phyloP scores from a whole-genome alignment of 2,113 vertebrate genomes.

The Fulica atra region DNA sequence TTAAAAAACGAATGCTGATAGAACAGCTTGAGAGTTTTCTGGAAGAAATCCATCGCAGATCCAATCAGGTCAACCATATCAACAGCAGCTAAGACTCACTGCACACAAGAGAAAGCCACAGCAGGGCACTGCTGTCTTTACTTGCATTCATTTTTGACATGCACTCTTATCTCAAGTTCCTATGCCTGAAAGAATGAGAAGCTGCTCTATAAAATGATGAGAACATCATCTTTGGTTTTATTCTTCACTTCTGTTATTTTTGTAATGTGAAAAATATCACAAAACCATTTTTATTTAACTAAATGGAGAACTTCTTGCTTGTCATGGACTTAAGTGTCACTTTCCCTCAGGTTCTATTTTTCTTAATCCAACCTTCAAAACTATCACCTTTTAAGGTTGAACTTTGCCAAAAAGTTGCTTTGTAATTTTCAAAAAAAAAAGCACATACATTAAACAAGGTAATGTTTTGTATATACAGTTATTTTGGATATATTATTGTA shows the following conservation, averaged over 20 bases:
- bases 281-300: slow-evolving; percentile 76
- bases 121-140: slow-evolving; percentile 67
- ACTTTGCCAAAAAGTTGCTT: slow-evolving; percentile 84
- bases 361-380: slow-evolving; percentile 77
- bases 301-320: slow-evolving; percentile 70
- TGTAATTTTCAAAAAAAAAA: slow-evolving; percentile 78
- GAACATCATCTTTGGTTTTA: slow-evolving; percentile 21
- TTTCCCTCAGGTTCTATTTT: slow-evolving; percentile 84
- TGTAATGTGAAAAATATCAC: slow-evolving; percentile 77
- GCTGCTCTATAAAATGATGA: slow-evolving; percentile 63
- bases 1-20: slow-evolving; percentile 96
- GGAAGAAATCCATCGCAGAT: slow-evolving; percentile 92
- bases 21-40: slow-evolving; percentile 95
- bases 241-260: slow-evolving; percentile 78
- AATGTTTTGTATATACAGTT: slow-evolving; percentile 90
- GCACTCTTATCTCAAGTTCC: slow-evolving; percentile 67
- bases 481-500: slow-evolving; percentile 98
- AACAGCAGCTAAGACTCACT: slow-evolving; percentile 77
- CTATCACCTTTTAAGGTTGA: slow-evolving; percentile 79
- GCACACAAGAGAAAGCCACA: slow-evolving; percentile 63
- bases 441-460: slow-evolving; percentile 84
- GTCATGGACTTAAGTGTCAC: slow-evolving; percentile 77
- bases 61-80: slow-evolving; percentile 90
- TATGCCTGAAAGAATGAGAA: slow-evolving; percentile 72
- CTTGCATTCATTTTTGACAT: slow-evolving; percentile 79